Conservation (phyloP, 2,113 vertebrate genomes). For the Circaetus gallicus region DNA sequence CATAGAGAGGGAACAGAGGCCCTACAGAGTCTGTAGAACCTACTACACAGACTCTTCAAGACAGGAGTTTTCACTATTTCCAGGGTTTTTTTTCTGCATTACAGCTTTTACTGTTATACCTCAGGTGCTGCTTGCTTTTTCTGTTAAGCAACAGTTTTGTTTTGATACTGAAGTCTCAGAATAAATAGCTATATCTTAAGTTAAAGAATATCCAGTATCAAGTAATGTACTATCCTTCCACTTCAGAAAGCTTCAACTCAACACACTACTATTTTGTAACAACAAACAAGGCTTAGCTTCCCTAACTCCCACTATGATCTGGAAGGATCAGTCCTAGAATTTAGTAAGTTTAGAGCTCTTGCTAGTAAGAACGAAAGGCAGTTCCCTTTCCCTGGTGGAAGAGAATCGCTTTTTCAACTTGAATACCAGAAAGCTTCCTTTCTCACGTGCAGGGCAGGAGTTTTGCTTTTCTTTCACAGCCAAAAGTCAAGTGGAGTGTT, state of each 20-base stretch:
- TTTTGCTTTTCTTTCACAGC: slow-evolving; percentile 55
- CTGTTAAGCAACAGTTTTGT: background rate
- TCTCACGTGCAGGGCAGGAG: slow-evolving; percentile 34
- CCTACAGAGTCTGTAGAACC: background rate
- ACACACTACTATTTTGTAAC: background rate
- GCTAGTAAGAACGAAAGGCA: background rate
- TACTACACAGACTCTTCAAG: slow-evolving; percentile 6
- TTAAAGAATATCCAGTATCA: slow-evolving; percentile 37
- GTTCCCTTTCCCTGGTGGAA: slow-evolving; percentile 20
- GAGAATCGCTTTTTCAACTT: slow-evolving; percentile 24
- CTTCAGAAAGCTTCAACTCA: background rate
- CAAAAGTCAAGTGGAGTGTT: slow-evolving; percentile 57
- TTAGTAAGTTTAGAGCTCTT: background rate
- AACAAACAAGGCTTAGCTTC: background rate
- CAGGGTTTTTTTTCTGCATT: background rate
- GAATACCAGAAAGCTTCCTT: slow-evolving; percentile 35
- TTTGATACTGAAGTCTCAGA: slow-evolving; percentile 30
- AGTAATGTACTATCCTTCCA: background rate
- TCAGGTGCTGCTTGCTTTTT: background rate
- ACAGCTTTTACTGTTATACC: background rate
- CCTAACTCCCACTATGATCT: background rate
- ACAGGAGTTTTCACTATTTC: background rate
- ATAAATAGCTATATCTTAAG: background rate
- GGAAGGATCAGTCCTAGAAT: background rate
- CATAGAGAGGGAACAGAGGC: background rate